Conservation (phyloP, 2,113 vertebrate species). For the Prionailurus bengalensis region DNA sequence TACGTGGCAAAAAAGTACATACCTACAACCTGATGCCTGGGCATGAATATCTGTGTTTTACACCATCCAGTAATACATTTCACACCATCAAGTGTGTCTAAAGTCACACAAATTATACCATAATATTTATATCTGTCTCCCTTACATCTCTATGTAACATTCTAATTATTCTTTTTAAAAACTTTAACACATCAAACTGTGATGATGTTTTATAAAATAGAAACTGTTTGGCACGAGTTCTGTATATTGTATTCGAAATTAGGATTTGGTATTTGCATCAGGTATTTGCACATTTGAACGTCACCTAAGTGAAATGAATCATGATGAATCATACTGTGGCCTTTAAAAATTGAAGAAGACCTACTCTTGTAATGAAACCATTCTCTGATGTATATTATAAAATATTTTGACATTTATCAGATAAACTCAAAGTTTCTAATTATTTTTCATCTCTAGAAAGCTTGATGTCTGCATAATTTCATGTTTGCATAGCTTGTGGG, state of each 20-base stretch:
- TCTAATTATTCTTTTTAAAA: background rate
- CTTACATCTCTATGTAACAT: background rate
- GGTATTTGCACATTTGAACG: background rate
- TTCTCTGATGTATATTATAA: background rate
- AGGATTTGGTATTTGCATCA: constrained; percentile 19
- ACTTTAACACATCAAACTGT: background rate
- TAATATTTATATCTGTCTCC: constrained; percentile 19
- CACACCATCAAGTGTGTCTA: background rate
- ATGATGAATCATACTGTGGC: background rate
- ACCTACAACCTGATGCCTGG: background rate
- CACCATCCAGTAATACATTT: background rate
- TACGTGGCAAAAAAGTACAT: background rate
- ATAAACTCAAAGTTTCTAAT: background rate
- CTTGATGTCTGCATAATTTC: background rate
- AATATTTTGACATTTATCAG: constrained; percentile 53
- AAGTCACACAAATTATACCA: background rate
- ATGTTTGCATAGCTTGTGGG: background rate
- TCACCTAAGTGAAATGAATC: background rate
- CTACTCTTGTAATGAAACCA: background rate
- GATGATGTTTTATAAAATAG: constrained; percentile 15
- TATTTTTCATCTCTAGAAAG: constrained; percentile 50
- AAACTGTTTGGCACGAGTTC: background rate
- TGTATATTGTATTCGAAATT: constrained; percentile 4
- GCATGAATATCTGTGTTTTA: background rate
- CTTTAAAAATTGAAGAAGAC: background rate